Evolutionary conservation across 2,113 vertebrate species (phyloP), one percentile per base, ranked within the genome.

Genomic region (Ciconia boyciana): DNA sequence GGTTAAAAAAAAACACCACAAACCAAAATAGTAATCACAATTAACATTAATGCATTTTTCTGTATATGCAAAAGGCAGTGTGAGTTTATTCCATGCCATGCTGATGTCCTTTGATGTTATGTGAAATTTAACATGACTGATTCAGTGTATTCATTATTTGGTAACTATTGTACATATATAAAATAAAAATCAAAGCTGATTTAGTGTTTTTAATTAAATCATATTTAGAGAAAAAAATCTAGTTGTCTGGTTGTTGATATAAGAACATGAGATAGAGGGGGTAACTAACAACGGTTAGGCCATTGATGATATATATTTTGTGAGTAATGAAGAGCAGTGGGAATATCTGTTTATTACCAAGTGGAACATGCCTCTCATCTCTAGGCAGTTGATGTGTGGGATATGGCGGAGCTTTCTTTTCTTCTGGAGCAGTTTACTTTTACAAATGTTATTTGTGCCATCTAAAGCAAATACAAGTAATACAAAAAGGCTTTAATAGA

Each of bases 101-200:
- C 94, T 97, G 97, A 98, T 97, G 97, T 97, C 97, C 94, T 97
- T 91, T 93, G 88, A 96, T 72, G 39, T 98, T 97, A 97, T 97
- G 95, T 98, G 96, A 82, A 96, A 96, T 95, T 94, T 96, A 97
- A 97, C 97, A 96, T 94, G 97, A 98, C 95, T 83, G 88, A 98
- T 97, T 95, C 85, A 92, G 77, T 97, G 77, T 98, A 98, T 97
- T 97, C 93, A 93, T 97, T 96, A 97, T 97, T 98, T 98, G 97
- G 97, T 97, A 97, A 98, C 83, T 97, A 75, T 71, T 98, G 98
- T 98, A 98, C 91, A 98, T 98, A 98, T 95, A 98, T 98, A 96
- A 98, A 98, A 97, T 98, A 98, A 98, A 98, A 97, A 83, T 97
- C 78, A 97, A 98, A 97, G 91, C 93, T 97, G 87, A 98, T 97